Conservation (phyloP, 2,888 invertebrate genomes). For the Acanthosepion lycidas region DNA sequence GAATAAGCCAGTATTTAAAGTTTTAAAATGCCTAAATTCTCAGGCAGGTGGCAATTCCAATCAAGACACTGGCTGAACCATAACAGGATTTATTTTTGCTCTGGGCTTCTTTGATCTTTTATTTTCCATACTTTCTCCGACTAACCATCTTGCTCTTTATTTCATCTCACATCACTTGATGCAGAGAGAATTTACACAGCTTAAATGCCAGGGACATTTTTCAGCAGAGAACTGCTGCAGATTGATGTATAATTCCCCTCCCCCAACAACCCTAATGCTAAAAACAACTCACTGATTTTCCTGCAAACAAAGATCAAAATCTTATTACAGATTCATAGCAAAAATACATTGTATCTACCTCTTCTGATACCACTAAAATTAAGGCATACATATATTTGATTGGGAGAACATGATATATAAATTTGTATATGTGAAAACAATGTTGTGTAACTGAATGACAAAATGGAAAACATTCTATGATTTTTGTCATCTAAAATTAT, state of each 20-base stretch:
- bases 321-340: no score
- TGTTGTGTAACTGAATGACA: no score
- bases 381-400: neutral
- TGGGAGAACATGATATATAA: no score
- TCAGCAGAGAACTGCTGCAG: neutral
- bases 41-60: neutral
- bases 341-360: no score
- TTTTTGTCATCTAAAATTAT: no score
- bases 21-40: neutral
- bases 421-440: no score
- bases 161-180: neutral
- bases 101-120: neutral
- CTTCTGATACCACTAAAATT: neutral
- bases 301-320: no score
- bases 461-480: no score
- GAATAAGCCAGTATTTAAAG: neutral
- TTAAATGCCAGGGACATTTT: neutral
- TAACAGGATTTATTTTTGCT: neutral
- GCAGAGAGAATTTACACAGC: neutral
- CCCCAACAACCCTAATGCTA: no score
- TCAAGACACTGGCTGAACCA: neutral
- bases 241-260: no score
- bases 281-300: no score
- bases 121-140: neutral
- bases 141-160: neutral